These are phyloP conservation scores for Hephaestus fuliginosus DNA, from an alignment of 2,797 vertebrate species.

Conservation along the genomic window DNA sequence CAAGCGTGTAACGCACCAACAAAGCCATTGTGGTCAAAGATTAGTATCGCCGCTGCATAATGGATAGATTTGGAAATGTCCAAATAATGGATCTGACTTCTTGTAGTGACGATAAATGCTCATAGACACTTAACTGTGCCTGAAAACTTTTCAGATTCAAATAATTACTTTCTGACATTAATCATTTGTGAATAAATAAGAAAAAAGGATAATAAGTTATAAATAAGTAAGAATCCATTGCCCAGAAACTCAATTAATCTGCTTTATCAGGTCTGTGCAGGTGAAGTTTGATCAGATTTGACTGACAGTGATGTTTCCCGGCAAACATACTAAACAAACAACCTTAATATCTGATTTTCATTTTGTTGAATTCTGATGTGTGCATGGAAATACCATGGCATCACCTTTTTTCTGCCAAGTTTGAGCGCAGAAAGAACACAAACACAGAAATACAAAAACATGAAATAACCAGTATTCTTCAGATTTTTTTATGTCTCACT, in stretches of 20 bases:
- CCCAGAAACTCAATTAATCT: neutral
- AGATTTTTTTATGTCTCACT: neutral
- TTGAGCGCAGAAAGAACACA: neutral
- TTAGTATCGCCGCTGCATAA: constrained; percentile 71
- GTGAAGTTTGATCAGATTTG: neutral
- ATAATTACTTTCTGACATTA: neutral
- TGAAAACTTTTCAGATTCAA: neutral
- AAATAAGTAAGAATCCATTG: neutral
- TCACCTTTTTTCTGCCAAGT: neutral
- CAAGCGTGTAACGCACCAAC: constrained; percentile 55
- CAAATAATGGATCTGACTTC: constrained; percentile 47
- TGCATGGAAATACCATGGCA: neutral
- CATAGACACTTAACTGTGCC: neutral
- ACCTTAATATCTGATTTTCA: neutral
- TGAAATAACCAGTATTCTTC: neutral
- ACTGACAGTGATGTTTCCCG: neutral
- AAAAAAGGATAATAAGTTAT: neutral
- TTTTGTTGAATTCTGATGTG: neutral
- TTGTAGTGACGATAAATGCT: neutral
- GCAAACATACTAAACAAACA: rapidly evolving
- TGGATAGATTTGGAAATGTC: constrained; percentile 57
- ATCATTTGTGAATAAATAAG: neutral
- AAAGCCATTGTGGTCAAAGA: constrained; percentile 76
- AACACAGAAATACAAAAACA: neutral
- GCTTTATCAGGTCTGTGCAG: neutral